These are phyloP conservation scores for Atethmia centrago DNA, from an alignment of 2,888 invertebrate genomes.

Conservation along the genomic window DNA sequence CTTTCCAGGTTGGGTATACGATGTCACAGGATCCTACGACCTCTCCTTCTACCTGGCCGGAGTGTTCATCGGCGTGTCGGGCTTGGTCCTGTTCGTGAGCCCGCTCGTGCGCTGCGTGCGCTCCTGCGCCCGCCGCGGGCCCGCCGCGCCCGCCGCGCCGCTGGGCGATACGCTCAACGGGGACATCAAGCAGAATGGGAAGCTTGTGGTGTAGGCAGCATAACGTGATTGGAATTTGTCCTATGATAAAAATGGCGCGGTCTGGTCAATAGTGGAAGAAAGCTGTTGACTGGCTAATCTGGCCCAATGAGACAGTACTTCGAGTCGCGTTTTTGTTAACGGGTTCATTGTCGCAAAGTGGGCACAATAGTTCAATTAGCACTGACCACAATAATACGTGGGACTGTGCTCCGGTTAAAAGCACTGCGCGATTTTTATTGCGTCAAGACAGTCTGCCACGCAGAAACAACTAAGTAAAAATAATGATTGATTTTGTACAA, in stretches of 20 bases:
- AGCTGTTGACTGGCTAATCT: not conserved
- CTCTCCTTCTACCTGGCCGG: slow-evolving; percentile 95
- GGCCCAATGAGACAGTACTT: not conserved
- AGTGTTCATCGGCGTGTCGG: slow-evolving; percentile 94
- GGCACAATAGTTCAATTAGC: not conserved
- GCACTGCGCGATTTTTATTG: not conserved
- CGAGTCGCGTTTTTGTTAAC: not conserved
- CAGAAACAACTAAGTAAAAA: not conserved
- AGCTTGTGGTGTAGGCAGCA: slow-evolving; percentile 56
- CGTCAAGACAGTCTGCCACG: not conserved
- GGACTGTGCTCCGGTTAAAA: not conserved
- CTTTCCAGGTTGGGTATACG: slow-evolving; percentile 94
- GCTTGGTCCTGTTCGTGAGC: slow-evolving; percentile 89
- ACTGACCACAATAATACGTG: not conserved
- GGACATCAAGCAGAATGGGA: slow-evolving; percentile 73
- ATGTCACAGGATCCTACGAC: slow-evolving; percentile 94
- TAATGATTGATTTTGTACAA: not conserved
- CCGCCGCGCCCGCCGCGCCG: slow-evolving; percentile 2
- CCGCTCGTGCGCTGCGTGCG: slow-evolving; percentile 71
- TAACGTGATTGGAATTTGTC: not conserved
- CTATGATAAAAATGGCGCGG: not conserved
- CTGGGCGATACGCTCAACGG: slow-evolving; percentile 62
- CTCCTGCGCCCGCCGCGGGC: slow-evolving; percentile 44
- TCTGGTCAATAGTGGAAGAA: no score
- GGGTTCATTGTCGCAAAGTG: not conserved